These are phyloP conservation scores for Drosophila macrothrix DNA, from an alignment of 2,888 invertebrate species.

Conservation along the genomic window DNA sequence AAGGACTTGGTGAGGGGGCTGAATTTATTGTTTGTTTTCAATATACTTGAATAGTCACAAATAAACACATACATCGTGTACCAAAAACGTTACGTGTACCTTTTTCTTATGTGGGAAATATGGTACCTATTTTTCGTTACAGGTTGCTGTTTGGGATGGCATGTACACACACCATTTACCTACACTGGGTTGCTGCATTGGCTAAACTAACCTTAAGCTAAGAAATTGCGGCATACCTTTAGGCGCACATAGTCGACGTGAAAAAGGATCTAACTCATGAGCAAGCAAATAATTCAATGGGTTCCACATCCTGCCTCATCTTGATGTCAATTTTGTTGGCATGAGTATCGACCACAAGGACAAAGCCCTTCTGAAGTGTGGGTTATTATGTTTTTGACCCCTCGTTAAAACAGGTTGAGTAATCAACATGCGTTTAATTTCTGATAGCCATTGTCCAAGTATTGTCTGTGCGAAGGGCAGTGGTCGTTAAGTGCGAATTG, in stretches of 20 bases:
- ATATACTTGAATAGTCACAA: not conserved
- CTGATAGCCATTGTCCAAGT: slow-evolving; percentile 2
- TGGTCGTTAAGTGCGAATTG: slow-evolving; percentile 48
- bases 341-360: slow-evolving; percentile 4
- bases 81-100: not conserved
- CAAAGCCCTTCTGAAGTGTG: slow-evolving; percentile 21
- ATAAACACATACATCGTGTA: not conserved
- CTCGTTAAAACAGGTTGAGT: slow-evolving; percentile 56
- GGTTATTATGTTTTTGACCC: slow-evolving; percentile 33
- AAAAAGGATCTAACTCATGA: not conserved
- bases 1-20: not conserved
- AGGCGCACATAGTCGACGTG: not conserved
- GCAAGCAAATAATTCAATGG: not conserved
- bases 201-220: not conserved
- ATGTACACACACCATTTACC: not conserved
- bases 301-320: not conserved
- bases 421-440: slow-evolving; percentile 60
- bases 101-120: not conserved
- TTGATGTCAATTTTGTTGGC: not conserved
- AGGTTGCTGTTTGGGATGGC: not conserved
- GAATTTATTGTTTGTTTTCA: not conserved
- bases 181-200: not conserved
- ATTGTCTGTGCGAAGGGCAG: not conserved
- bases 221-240: not conserved
- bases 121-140: not conserved